Percentiles rank a stretch among this genome's conserved stretches.
Conservation (phyloP, 1,140 invertebrate species). For the Aphaenogaster floridana region DNA sequence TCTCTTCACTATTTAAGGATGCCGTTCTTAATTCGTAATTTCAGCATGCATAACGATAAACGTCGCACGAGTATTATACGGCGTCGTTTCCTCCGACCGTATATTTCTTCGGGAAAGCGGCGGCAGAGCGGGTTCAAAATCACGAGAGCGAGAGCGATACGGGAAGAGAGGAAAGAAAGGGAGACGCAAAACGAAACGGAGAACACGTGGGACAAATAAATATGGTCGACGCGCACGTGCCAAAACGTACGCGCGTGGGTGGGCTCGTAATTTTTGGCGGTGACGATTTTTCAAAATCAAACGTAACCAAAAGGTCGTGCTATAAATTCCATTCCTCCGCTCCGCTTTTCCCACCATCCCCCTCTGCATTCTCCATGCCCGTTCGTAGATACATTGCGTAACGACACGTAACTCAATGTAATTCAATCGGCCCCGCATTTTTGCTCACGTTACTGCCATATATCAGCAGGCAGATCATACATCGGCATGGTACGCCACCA, state of each 20-base stretch:
- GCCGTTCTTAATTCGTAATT: constrained; percentile 67
- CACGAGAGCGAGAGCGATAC: constrained; percentile 16
- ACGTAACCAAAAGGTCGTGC: constrained; percentile 76
- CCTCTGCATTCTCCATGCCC: background rate
- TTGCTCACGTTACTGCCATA: constrained; percentile 75
- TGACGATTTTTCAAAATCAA: constrained; percentile 79
- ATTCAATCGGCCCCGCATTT: constrained; percentile 79
- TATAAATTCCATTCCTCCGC: constrained; percentile 69
- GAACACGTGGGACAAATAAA: constrained; percentile 75
- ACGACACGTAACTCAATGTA: constrained; percentile 78
- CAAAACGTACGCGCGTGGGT: constrained; percentile 72
- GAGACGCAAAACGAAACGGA: constrained; percentile 13
- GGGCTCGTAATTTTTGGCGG: constrained; percentile 74
- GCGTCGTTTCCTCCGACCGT: constrained; percentile 56
- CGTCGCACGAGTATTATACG: constrained; percentile 69
- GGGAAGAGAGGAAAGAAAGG: background rate
- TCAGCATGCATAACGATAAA: constrained; percentile 73
- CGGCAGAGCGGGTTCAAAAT: constrained; percentile 38
- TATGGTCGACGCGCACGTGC: constrained; percentile 74
- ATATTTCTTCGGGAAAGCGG: constrained; percentile 65
- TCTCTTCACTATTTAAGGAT: constrained; percentile 31
- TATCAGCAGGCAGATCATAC: constrained; percentile 75
- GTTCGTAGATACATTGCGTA: constrained; percentile 70
- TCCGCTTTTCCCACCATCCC: background rate
- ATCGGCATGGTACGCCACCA: constrained; percentile 64